Base-by-base conservation (phyloP, 2,888 invertebrate genomes). In the Alsophila aescularia region DNA sequence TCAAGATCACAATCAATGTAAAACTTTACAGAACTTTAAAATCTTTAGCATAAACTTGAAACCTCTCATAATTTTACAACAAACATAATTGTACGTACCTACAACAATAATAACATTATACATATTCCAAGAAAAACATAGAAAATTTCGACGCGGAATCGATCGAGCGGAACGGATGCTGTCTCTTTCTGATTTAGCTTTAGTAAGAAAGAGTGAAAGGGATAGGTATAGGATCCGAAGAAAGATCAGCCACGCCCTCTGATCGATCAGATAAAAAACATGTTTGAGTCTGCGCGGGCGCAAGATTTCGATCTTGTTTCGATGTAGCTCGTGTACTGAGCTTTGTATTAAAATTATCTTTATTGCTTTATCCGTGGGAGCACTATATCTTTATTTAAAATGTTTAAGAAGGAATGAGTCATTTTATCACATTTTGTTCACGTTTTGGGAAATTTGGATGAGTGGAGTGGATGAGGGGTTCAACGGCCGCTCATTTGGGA, bases 181-280 rank as follows among this genome's bases (percentile, higher is more conserved):
- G 61, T 86, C 87, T 72, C 80, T 55, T 53, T 88, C 80, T 51
- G 36, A 48, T 47, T 39, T 43, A 34, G 13, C 3, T 37, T 13
- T 51, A 24, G 14, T 27, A 45, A 44, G 39, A 0, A 47, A 42
- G 72, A 27, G 67, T 18, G 77, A 82, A 58, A 50, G 77, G 66
- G 79, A 81, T 67, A 60, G 76, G 58, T 72, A 73, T 75, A 78
- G 62, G 52, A 68, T 69, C 65, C 66, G 66, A 66, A 72, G 67
- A 66, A 72, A 69, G 66, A 72, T 68, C 72, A 67, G 77, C 83
- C 85, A 78, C 89, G 87, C 90, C 89, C 74, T 76, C 78, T 71
- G 75, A 89, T 87, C 81, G 87, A 88, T 87, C 86, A 75, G 89
- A 88, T 89, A 88, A 83, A 75, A 71, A 75, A 85, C 87, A 72